phyloP scores from a whole-genome alignment of 2,888 invertebrate species.

The Itoplectis maculator region DNA sequence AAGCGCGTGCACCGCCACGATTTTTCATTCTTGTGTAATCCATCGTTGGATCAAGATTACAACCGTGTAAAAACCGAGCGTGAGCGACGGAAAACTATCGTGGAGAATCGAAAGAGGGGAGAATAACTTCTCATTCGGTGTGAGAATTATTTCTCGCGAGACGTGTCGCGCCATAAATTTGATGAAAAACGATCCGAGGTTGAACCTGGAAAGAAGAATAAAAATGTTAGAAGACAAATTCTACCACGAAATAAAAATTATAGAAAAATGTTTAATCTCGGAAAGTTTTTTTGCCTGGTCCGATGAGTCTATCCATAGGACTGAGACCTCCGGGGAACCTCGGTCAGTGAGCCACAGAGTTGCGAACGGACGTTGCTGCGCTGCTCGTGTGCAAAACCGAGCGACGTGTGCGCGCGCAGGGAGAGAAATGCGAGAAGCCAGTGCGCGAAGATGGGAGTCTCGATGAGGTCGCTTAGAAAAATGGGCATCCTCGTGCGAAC shows the following conservation, averaged over 20 bases:
- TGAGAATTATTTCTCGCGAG: not conserved
- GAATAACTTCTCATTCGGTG: not conserved
- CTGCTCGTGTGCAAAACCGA: too few relatives aligned
- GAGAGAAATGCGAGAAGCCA: constrained; percentile 50
- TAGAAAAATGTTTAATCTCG: not conserved
- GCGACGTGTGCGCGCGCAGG: not conserved
- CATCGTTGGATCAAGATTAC: constrained; percentile 32
- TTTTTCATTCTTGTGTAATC: constrained; percentile 52
- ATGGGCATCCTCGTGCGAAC: constrained; percentile 54
- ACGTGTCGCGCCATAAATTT: not conserved
- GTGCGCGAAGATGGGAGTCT: constrained; percentile 29
- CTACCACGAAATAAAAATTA: not conserved
- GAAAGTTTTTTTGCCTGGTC: too few relatives aligned
- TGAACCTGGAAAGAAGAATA: too few relatives aligned
- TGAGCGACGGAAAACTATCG: not conserved
- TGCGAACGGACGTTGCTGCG: too few relatives aligned
- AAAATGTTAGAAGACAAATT: constrained; percentile 4
- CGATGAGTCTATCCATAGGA: too few relatives aligned
- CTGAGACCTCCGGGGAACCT: constrained; percentile 26
- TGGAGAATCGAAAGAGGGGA: constrained; percentile 4
- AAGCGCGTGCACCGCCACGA: constrained; percentile 35
- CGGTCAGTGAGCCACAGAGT: constrained; percentile 5
- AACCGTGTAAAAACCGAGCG: constrained; percentile 10
- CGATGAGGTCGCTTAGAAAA: constrained; percentile 67
- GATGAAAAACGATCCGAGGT: too few relatives aligned